Percentiles rank a stretch among this genome's conserved stretches.
Conservation (phyloP, 1,140 invertebrate genomes). For the Plodia interpunctella region DNA sequence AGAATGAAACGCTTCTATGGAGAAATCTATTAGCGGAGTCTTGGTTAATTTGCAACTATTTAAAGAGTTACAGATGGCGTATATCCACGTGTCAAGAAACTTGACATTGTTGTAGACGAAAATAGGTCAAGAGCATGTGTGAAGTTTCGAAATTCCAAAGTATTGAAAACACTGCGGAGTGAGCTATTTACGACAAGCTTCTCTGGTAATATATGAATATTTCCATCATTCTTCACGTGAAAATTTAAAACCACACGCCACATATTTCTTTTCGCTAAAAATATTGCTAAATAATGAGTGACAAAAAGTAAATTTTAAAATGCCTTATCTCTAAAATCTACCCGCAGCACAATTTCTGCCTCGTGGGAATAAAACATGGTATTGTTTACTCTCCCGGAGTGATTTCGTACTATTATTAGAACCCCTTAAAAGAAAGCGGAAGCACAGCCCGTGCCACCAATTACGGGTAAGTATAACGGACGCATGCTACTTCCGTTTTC, state of each 20-base stretch:
- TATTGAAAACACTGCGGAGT: conserved; percentile 19
- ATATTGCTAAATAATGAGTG: too few relatives aligned
- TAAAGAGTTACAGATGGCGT: conserved; percentile 16
- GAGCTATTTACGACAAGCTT: background rate
- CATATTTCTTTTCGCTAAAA: too few relatives aligned
- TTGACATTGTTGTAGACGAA: conserved; percentile 27
- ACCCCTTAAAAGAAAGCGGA: conserved; percentile 52
- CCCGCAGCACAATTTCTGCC: background rate
- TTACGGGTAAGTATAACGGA: conserved; percentile 56
- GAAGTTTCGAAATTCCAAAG: conserved; percentile 19
- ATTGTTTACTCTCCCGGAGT: conserved; percentile 1
- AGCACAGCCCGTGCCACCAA: conserved; percentile 65
- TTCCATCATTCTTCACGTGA: too few relatives aligned
- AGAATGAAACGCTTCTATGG: background rate
- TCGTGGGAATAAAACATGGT: background rate
- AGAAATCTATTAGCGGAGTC: background rate
- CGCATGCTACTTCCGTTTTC: conserved; percentile 71
- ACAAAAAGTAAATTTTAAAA: too few relatives aligned
- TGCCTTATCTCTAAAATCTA: too few relatives aligned
- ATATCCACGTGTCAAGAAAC: conserved; percentile 24
- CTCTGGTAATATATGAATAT: background rate
- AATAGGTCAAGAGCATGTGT: conserved; percentile 27
- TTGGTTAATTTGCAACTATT: background rate
- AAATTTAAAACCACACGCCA: too few relatives aligned
- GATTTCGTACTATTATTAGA: conserved; percentile 45